Percentiles rank a stretch among this genome's conserved stretches.
phyloP scores from a whole-genome alignment of 2,113 vertebrate species.

The Crotophaga sulcirostris region DNA sequence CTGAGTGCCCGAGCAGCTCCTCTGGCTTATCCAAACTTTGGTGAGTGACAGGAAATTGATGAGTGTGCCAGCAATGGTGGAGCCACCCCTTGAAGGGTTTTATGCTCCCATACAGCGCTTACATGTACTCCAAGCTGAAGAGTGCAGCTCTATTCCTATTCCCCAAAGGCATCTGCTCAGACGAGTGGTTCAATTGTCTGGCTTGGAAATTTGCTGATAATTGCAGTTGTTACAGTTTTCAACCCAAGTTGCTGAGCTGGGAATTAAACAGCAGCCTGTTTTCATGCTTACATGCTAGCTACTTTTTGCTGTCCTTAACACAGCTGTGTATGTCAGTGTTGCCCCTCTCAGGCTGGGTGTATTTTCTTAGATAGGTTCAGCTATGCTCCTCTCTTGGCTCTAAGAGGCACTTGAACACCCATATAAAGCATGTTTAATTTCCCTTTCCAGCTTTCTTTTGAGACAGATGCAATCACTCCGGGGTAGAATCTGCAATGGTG shows the following conservation, averaged over 20 bases:
- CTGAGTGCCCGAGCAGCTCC: rapidly evolving
- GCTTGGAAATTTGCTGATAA: conserved; percentile 11
- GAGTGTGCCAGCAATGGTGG: rapidly evolving
- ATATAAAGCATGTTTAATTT: neutral
- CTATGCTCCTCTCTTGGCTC: neutral
- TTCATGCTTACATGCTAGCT: neutral
- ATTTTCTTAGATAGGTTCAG: neutral
- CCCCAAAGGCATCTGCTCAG: neutral
- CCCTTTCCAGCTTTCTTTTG: neutral
- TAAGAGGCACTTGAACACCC: neutral
- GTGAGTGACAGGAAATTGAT: neutral
- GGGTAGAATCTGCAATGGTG: neutral
- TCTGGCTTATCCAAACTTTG: neutral
- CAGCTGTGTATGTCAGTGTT: neutral
- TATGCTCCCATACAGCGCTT: neutral
- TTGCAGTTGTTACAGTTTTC: conserved; percentile 16
- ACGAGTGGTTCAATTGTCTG: conserved; percentile 14
- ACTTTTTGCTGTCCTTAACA: neutral
- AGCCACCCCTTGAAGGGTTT: neutral
- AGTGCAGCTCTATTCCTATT: neutral
- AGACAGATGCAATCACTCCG: neutral
- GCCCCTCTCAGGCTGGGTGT: neutral
- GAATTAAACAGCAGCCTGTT: conserved; percentile 36
- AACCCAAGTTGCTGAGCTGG: conserved; percentile 35
- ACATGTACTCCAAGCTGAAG: neutral